Evolutionary conservation across 2,888 invertebrate species (phyloP).

Genomic region (Trissonchulus latispiculum): DNA sequence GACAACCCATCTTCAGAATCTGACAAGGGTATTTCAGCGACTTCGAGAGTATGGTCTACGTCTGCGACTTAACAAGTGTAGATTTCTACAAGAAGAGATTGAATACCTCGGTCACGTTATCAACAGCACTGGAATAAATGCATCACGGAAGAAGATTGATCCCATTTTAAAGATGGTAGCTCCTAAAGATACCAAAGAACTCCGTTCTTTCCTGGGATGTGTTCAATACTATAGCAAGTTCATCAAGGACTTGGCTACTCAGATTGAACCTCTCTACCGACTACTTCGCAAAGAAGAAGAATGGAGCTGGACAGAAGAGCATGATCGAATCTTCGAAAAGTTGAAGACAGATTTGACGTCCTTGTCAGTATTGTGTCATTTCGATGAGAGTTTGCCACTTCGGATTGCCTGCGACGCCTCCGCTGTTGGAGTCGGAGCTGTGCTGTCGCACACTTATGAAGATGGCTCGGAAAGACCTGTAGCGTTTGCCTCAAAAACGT

Average conservation of each 20-base stretch:
- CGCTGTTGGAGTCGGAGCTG: constrained; percentile 19
- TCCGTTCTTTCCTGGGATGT: background rate
- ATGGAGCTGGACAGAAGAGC: background rate
- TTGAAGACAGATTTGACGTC: background rate
- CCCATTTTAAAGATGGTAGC: constrained; percentile 24
- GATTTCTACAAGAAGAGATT: constrained; percentile 25
- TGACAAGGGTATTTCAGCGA: background rate
- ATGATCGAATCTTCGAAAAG: too few relatives aligned
- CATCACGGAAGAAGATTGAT: constrained; percentile 11
- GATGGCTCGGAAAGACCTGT: constrained; percentile 26
- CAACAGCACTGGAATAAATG: constrained; percentile 19
- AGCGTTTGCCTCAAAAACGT: too few relatives aligned
- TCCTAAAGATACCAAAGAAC: background rate
- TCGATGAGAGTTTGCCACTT: background rate
- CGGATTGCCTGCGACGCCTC: constrained; percentile 16
- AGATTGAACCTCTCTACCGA: background rate
- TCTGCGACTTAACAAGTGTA: constrained; percentile 21
- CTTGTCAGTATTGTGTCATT: background rate
- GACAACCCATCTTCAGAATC: background rate
- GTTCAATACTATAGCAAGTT: constrained; percentile 5
- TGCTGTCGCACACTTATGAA: constrained; percentile 26
- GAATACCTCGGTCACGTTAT: constrained; percentile 22
- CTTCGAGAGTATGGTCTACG: constrained; percentile 14
- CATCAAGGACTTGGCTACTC: background rate
- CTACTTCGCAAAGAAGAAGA: background rate